Conservation (phyloP, 2,113 vertebrate genomes). For the Salvator merianae region DNA sequence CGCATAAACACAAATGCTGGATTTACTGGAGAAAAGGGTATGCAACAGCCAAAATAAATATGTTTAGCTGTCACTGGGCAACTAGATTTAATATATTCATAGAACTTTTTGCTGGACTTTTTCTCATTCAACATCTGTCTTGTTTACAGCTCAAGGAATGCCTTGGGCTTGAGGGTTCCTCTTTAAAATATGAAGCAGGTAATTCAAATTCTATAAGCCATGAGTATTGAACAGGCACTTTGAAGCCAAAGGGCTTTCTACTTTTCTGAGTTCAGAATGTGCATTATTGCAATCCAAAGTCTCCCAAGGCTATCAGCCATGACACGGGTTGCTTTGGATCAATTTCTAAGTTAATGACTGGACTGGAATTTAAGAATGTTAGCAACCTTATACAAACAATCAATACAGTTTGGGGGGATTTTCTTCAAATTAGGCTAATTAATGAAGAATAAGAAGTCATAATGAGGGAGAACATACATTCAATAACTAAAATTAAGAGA, state of each 20-base stretch:
- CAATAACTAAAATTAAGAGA: conserved; percentile 2
- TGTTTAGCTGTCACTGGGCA: neutral
- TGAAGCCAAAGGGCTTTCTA: neutral
- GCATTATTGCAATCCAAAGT: neutral
- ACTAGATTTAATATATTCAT: neutral
- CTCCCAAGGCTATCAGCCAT: neutral
- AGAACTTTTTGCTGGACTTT: conserved; percentile 18
- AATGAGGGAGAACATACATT: neutral
- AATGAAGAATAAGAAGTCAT: neutral
- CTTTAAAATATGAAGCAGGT: conserved; percentile 41
- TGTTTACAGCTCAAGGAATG: conserved; percentile 32
- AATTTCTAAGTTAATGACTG: neutral
- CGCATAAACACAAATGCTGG: neutral
- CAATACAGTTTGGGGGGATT: neutral
- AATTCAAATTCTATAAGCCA: conserved; percentile 48
- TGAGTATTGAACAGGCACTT: neutral
- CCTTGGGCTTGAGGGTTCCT: conserved; percentile 40
- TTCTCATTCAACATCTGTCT: conserved; percentile 11
- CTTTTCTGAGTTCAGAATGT: neutral
- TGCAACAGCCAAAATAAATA: conserved; percentile 8
- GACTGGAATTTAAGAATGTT: neutral
- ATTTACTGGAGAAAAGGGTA: neutral
- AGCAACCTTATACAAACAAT: neutral
- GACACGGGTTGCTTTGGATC: neutral
- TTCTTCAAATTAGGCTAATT: no score